These are phyloP conservation scores for Drosophila bipectinata DNA, from an alignment of 1,140 invertebrate species.

Conservation along the genomic window DNA sequence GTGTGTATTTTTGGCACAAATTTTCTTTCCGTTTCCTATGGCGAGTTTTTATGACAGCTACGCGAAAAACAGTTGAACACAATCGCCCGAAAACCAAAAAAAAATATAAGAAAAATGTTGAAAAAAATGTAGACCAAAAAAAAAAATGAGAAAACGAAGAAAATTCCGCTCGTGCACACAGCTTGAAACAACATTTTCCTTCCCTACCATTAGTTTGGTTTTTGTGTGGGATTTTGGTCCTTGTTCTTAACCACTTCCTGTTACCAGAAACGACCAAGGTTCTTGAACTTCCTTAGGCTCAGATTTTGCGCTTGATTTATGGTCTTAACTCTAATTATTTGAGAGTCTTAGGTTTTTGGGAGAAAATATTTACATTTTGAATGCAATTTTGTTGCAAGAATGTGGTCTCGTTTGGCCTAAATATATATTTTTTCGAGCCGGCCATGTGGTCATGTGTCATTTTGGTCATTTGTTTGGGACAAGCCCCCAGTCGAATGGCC, in stretches of 20 bases:
- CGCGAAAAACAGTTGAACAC: slow-evolving; percentile 43
- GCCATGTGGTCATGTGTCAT: slow-evolving; percentile 69
- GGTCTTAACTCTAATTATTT: slow-evolving; percentile 24
- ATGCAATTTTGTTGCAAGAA: slow-evolving; percentile 10
- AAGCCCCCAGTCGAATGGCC: slow-evolving; percentile 53
- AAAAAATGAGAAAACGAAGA: slow-evolving; percentile 38
- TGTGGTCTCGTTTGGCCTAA: slow-evolving; percentile 47
- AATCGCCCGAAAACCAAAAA: slow-evolving; percentile 8
- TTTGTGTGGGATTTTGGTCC: slow-evolving; percentile 31
- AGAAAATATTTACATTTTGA: neutral
- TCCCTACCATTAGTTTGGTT: slow-evolving; percentile 74
- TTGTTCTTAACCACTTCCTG: slow-evolving; percentile 61
- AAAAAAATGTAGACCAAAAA: slow-evolving; percentile 20
- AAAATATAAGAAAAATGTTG: slow-evolving; percentile 17
- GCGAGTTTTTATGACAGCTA: slow-evolving; percentile 79
- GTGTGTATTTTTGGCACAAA: slow-evolving; percentile 59
- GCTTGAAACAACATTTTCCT: slow-evolving; percentile 79
- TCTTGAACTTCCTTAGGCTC: slow-evolving; percentile 16
- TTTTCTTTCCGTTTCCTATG: slow-evolving; percentile 66
- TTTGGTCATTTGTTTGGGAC: slow-evolving; percentile 80
- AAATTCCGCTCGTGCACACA: slow-evolving; percentile 79
- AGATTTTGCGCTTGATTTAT: slow-evolving; percentile 68
- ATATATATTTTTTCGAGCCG: slow-evolving; percentile 15
- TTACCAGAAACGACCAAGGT: slow-evolving; percentile 18
- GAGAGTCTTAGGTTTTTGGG: neutral